These are phyloP conservation scores for Osedax frankpressi DNA, from an alignment of 2,888 invertebrate species.

Conservation along the genomic window DNA sequence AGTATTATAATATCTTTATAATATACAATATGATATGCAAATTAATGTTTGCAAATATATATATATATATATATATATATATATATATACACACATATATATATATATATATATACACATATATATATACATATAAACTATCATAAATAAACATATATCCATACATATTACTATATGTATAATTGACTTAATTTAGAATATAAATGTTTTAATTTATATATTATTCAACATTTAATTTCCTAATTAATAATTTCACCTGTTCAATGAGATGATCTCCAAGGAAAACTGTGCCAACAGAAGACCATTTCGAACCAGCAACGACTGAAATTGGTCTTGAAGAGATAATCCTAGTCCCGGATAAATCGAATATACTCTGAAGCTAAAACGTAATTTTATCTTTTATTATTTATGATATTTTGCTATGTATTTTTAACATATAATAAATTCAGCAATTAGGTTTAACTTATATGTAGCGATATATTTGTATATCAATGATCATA, in stretches of 20 bases:
- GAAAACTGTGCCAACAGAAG: constrained; percentile 1
- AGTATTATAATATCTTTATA: no score
- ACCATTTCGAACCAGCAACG: constrained; percentile 7
- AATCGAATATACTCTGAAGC: constrained; percentile 6
- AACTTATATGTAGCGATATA: no score
- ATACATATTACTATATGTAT: background rate
- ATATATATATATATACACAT: background rate
- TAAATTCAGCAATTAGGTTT: no score
- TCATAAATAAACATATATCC: background rate
- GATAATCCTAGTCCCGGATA: background rate
- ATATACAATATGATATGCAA: no score
- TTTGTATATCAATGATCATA: no score
- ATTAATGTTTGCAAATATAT: no score
- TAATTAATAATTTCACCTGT: no score
- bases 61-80: background rate
- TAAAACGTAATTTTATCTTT: no score
- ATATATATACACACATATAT: background rate
- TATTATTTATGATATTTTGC: no score
- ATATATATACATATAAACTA: background rate
- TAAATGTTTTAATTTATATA: no score
- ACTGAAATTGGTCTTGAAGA: constrained; percentile 6
- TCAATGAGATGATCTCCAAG: constrained; percentile 12
- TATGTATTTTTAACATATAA: no score
- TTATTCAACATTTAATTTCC: no score
- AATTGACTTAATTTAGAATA: background rate